Percentiles rank a stretch among this genome's conserved stretches.
Conservation (phyloP, 2,888 invertebrate genomes). For the Hydropsyche betteni region DNA sequence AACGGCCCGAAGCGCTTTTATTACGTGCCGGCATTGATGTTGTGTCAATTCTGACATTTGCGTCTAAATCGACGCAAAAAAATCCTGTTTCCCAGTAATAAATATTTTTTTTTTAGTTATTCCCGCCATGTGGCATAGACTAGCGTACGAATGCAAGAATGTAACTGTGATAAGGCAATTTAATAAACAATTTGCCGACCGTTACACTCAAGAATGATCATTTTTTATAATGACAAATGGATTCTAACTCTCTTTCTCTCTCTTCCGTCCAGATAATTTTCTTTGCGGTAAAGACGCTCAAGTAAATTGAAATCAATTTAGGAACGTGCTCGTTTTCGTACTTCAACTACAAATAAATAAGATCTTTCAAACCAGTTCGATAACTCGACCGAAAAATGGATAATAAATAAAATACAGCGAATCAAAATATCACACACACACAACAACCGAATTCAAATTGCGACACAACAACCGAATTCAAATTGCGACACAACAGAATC, state of each 20-base stretch:
- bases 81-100: no score
- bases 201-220: constrained; percentile 8
- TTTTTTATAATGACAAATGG: constrained; percentile 32
- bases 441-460: no score
- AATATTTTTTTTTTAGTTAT: no score
- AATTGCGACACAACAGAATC: no score
- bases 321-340: constrained; percentile 2
- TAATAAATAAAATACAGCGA: no score
- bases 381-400: no score
- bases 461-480: no score
- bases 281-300: constrained; percentile 9
- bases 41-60: constrained; percentile 9
- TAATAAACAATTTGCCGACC: constrained; percentile 29
- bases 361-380: no score
- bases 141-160: background rate
- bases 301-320: constrained; percentile 31
- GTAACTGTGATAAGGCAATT: constrained; percentile 24
- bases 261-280: constrained; percentile 5
- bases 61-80: no score
- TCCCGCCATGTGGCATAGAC: background rate
- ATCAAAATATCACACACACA: no score
- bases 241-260: background rate
- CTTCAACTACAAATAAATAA: no score
- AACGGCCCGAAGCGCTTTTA: constrained; percentile 9
- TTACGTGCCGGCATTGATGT: constrained; percentile 13